Percentiles rank a stretch among this genome's conserved stretches.
phyloP scores from a whole-genome alignment of 1,140 invertebrate species.

The Prorops nasuta region DNA sequence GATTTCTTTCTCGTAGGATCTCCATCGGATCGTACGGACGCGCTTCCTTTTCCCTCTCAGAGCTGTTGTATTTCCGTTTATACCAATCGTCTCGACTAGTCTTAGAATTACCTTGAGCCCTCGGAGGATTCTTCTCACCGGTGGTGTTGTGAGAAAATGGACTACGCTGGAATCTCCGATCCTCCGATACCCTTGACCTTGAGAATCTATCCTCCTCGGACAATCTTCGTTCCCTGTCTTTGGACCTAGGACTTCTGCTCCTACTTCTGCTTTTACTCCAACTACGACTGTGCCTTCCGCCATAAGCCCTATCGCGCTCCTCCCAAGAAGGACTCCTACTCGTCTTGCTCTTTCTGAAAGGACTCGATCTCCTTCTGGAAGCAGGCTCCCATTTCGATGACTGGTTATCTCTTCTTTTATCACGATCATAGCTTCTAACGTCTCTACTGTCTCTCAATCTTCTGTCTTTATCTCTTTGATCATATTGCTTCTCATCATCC shows the following conservation, averaged over 20 bases:
- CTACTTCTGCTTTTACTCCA: conserved; percentile 40
- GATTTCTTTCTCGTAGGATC: conserved; percentile 42
- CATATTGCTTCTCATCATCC: no score
- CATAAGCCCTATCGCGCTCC: conserved; percentile 35
- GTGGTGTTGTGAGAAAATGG: no score
- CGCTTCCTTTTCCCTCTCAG: conserved; percentile 38
- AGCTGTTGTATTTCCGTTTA: conserved; percentile 33
- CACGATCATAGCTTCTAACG: no score
- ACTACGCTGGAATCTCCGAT: no score
- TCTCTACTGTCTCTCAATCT: conserved; percentile 27
- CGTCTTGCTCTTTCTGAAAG: conserved; percentile 25
- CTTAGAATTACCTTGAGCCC: no score
- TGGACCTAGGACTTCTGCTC: conserved; percentile 47
- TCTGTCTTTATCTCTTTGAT: conserved; percentile 32
- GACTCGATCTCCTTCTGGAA: conserved; percentile 32
- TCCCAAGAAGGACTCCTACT: conserved; percentile 41
- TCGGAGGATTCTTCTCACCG: no score
- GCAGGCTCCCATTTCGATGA: conserved; percentile 19
- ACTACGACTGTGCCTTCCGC: conserved; percentile 19
- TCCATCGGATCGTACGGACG: conserved; percentile 45
- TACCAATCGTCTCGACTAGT: conserved; percentile 27
- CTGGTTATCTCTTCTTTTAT: conserved; percentile 22
- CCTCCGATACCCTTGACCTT: no score
- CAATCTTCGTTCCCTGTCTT: no score
- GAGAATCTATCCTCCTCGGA: no score